Evolutionary conservation across 2,888 invertebrate genomes (phyloP).

Genomic region (Calephelis perditalis): DNA sequence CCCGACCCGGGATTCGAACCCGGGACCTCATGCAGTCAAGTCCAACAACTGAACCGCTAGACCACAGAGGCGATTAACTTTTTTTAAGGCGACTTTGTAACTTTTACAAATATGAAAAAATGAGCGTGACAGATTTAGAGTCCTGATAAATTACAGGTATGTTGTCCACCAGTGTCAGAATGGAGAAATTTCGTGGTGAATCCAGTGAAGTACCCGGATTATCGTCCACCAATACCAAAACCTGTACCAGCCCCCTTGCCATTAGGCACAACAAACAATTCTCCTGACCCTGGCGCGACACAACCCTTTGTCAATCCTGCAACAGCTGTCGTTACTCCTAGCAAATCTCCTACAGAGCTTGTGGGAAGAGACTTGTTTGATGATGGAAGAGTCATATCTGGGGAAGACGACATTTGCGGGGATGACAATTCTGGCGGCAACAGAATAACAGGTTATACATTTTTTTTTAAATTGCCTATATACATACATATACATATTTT

Average conservation of each 20-base stretch:
- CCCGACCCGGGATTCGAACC: too few relatives aligned
- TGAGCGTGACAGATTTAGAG: too few relatives aligned
- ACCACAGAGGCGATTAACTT: too few relatives aligned
- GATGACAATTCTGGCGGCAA: neutral
- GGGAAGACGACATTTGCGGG: neutral
- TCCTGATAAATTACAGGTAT: neutral
- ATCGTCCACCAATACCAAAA: conserved; percentile 26
- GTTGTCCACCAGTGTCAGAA: conserved; percentile 4
- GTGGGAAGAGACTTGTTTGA: neutral
- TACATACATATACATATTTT: too few relatives aligned
- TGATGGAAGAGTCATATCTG: neutral
- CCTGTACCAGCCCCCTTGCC: neutral
- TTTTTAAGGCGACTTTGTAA: too few relatives aligned
- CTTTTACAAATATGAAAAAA: too few relatives aligned
- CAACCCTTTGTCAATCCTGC: neutral
- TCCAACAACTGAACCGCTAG: too few relatives aligned
- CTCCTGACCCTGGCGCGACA: neutral
- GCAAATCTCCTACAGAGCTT: neutral
- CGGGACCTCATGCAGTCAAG: too few relatives aligned
- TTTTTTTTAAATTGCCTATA: too few relatives aligned
- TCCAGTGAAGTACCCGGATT: neutral
- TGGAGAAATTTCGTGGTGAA: neutral
- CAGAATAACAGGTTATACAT: conserved; percentile 40
- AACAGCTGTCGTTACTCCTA: neutral
- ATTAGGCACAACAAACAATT: neutral